Conservation (phyloP, 1,140 invertebrate species). For the Lineus longissimus region DNA sequence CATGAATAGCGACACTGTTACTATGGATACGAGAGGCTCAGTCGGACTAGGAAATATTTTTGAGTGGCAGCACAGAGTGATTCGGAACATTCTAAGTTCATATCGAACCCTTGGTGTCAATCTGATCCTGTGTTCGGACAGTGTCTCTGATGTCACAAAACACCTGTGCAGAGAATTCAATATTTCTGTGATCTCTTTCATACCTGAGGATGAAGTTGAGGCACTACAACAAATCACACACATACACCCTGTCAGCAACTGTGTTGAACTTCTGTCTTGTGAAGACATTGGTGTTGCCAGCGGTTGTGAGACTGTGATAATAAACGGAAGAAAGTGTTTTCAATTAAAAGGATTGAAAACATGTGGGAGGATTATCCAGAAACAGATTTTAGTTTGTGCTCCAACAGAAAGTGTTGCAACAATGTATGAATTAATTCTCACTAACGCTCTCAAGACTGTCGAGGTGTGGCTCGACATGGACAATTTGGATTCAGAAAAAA, state of each 20-base stretch:
- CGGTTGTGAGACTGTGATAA: not conserved
- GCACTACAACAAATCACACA: not conserved
- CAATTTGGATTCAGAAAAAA: too few relatives aligned
- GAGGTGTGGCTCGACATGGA: too few relatives aligned
- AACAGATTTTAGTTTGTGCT: conserved; percentile 18
- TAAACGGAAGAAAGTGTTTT: conserved; percentile 9
- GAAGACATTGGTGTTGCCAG: not conserved
- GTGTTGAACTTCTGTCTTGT: not conserved
- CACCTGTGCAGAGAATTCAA: conserved; percentile 8
- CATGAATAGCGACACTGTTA: not conserved
- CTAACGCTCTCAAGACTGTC: too few relatives aligned
- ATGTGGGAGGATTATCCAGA: not conserved
- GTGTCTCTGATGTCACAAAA: conserved; percentile 6
- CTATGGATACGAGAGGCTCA: not conserved
- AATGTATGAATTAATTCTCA: too few relatives aligned
- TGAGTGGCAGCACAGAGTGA: not conserved
- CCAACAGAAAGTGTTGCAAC: conserved; percentile 15
- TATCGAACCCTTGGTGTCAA: not conserved
- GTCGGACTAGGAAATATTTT: not conserved
- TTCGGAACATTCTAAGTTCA: not conserved
- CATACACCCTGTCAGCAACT: not conserved
- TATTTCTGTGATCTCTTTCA: not conserved
- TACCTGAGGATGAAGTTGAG: not conserved
- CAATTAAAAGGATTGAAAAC: conserved; percentile 1
- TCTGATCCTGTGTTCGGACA: conserved; percentile 12